Conservation (phyloP, 2,113 vertebrate species). For the Cynoglossus semilaevis region DNA sequence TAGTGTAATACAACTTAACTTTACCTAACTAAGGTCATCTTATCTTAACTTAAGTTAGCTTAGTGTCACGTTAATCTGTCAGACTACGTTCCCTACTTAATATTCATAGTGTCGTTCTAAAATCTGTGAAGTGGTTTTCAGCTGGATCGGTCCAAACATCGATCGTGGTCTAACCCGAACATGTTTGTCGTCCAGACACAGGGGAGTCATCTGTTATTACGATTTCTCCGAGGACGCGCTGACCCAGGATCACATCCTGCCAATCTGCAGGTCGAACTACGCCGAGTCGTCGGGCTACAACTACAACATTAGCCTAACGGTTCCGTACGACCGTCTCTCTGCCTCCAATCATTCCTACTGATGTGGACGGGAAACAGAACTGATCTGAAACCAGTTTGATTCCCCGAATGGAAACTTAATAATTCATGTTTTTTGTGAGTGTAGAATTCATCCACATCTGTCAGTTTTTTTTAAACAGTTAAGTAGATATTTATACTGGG, state of each 20-base stretch:
- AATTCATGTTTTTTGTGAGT: background rate
- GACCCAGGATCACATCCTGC: constrained; percentile 80
- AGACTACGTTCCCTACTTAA: too few species aligned
- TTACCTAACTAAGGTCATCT: too few species aligned
- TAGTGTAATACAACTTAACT: too few species aligned
- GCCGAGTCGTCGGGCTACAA: constrained; percentile 74
- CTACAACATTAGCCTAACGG: constrained; percentile 87
- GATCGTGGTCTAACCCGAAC: background rate
- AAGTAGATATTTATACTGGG: too few species aligned
- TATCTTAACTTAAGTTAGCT: too few species aligned
- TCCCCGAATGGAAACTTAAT: constrained; percentile 13
- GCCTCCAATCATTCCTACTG: constrained; percentile 43
- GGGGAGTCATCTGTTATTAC: constrained; percentile 86
- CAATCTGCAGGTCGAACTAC: constrained; percentile 87
- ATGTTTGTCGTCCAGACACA: constrained; percentile 72
- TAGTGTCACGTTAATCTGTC: too few species aligned
- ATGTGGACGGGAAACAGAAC: constrained; percentile 13
- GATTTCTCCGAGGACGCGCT: constrained; percentile 84
- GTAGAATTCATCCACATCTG: background rate
- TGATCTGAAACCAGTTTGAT: background rate
- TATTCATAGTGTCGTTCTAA: too few species aligned
- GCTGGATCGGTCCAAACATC: too few species aligned
- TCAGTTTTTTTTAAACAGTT: too few species aligned
- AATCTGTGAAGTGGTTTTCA: too few species aligned
- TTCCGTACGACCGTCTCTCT: constrained; percentile 80